Conservation (phyloP, 2,888 invertebrate species). For the Seira ritae region DNA sequence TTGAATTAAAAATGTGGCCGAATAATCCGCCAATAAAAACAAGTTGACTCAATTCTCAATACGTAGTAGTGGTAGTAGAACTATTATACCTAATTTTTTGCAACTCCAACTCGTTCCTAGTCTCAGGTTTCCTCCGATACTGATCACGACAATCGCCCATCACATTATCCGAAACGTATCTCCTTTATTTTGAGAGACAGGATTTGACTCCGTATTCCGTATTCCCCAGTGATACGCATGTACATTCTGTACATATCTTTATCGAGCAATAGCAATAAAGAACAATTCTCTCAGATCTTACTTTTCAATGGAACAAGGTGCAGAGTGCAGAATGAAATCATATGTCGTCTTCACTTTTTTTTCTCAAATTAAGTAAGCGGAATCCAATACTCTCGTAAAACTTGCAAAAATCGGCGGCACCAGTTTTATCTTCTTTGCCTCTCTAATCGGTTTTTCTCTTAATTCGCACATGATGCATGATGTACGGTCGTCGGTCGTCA, state of each 20-base stretch:
- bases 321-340: too few species aligned
- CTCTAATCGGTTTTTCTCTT: neutral
- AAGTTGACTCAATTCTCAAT: neutral
- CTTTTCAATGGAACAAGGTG: too few species aligned
- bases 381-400: neutral
- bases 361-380: neutral
- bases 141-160: slow-evolving; percentile 15
- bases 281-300: neutral
- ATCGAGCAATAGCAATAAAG: neutral
- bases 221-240: neutral
- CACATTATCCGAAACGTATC: slow-evolving; percentile 19
- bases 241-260: neutral
- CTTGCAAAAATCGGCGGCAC: slow-evolving; percentile 20
- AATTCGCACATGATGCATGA: slow-evolving; percentile 21
- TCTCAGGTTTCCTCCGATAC: slow-evolving; percentile 11
- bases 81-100: slow-evolving; percentile 17
- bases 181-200: neutral
- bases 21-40: slow-evolving; percentile 4
- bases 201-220: too few species aligned
- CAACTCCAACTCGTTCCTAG: neutral
- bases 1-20: slow-evolving; percentile 9
- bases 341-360: slow-evolving; percentile 1
- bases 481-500: slow-evolving; percentile 9
- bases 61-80: too few species aligned
- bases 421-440: neutral